Evolutionary conservation across 2,113 vertebrate genomes (phyloP).

Genomic region (Phoxinus phoxinus): DNA sequence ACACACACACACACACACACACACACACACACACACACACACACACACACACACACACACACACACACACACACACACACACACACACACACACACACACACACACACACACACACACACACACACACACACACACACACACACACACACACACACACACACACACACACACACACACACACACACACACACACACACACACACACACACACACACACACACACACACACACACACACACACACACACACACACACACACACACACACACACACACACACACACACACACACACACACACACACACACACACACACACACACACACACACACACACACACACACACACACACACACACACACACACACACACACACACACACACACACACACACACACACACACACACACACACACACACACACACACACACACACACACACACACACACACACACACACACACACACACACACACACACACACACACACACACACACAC

Average conservation of each 20-base stretch:
- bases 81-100: conserved; percentile 45
- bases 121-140: conserved; percentile 45
- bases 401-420: conserved; percentile 45
- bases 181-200: conserved; percentile 45
- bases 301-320: conserved; percentile 45
- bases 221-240: conserved; percentile 45
- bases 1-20: conserved; percentile 45
- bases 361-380: conserved; percentile 45
- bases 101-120: conserved; percentile 45
- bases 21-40: conserved; percentile 45
- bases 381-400: conserved; percentile 45
- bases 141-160: conserved; percentile 45
- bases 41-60: conserved; percentile 45
- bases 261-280: conserved; percentile 45
- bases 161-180: conserved; percentile 45
- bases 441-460: conserved; percentile 45
- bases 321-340: conserved; percentile 45
- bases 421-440: conserved; percentile 45
- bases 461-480: conserved; percentile 45
- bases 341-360: conserved; percentile 45
- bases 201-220: conserved; percentile 45
- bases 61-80: conserved; percentile 45
- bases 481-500: conserved; percentile 45
- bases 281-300: conserved; percentile 45
- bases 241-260: conserved; percentile 45